Conservation (phyloP, 1,140 invertebrate genomes). For the Episyrphus balteatus region DNA sequence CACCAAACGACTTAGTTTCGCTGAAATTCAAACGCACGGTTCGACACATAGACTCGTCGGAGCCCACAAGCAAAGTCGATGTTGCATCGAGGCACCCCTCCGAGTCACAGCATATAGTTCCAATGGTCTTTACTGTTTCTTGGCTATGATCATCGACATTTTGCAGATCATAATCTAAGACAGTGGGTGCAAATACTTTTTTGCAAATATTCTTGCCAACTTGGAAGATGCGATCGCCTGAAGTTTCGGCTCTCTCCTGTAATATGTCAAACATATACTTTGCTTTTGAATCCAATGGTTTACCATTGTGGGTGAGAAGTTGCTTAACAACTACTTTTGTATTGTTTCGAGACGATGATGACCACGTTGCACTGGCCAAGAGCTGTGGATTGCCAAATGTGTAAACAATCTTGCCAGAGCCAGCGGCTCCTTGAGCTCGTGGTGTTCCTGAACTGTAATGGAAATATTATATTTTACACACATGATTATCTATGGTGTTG, state of each 20-base stretch:
- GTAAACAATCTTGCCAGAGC: constrained; percentile 13
- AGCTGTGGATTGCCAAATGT: constrained; percentile 11
- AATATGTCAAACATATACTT: constrained; percentile 11
- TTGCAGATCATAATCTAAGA: constrained; percentile 6
- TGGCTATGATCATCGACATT: constrained; percentile 21
- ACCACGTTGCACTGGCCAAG: constrained; percentile 7
- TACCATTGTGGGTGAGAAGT: constrained; percentile 3
- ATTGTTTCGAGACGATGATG: constrained; percentile 1
- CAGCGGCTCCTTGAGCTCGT: constrained; percentile 5
- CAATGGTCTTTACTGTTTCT: constrained; percentile 44
- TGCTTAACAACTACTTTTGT: constrained; percentile 7
- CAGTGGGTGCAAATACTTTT: constrained; percentile 8
- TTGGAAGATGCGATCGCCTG: constrained; percentile 11
- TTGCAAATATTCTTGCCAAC: constrained; percentile 9
- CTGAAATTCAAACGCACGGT: constrained; percentile 47
- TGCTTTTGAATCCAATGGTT: background rate
- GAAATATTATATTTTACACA: too few relatives aligned
- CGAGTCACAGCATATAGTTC: constrained; percentile 62
- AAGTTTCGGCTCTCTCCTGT: constrained; percentile 7
- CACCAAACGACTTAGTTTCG: constrained; percentile 53
- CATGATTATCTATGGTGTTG: too few relatives aligned
- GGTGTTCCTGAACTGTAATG: constrained; percentile 7
- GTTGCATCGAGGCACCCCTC: constrained; percentile 56
- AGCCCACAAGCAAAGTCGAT: constrained; percentile 59
- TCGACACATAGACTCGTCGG: constrained; percentile 38